phyloP scores from a whole-genome alignment of 1,140 invertebrate genomes.

The Drosophila arawakana region DNA sequence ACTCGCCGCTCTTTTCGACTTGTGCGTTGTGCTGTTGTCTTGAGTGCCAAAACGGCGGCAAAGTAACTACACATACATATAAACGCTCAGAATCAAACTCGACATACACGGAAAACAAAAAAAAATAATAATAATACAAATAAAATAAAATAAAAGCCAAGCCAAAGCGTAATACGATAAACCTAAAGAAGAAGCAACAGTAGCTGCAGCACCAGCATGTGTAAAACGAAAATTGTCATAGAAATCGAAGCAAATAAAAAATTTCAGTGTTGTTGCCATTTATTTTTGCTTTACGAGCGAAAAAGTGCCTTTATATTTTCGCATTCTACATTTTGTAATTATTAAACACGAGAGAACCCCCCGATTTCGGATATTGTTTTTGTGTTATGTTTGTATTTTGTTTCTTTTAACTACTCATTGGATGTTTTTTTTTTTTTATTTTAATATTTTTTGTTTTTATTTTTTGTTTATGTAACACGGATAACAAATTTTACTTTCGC shows the following conservation, averaged over 20 bases:
- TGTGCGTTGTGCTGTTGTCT: conserved; percentile 63
- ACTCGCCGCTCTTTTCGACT: conserved; percentile 49
- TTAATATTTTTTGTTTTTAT: conserved; percentile 41
- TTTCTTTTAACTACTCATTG: conserved; percentile 39
- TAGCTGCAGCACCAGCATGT: conserved; percentile 21
- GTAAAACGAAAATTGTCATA: conserved; percentile 36
- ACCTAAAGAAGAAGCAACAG: conserved; percentile 39
- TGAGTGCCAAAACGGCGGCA: conserved; percentile 79
- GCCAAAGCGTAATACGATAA: conserved; percentile 59
- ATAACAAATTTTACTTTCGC: conserved; percentile 22
- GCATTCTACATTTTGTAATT: conserved; percentile 26
- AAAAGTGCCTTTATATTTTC: conserved; percentile 3
- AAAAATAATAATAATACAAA: neutral
- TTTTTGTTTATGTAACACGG: conserved; percentile 52
- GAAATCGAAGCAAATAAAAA: conserved; percentile 38
- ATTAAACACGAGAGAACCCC: conserved; percentile 30
- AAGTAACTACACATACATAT: conserved; percentile 67
- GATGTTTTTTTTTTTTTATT: neutral
- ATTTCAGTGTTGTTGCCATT: conserved; percentile 24
- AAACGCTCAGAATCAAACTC: conserved; percentile 35
- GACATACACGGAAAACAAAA: conserved; percentile 51
- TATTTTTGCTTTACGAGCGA: conserved; percentile 19
- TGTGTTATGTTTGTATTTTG: conserved; percentile 44
- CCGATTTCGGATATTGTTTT: conserved; percentile 4
- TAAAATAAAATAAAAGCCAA: conserved; percentile 51